Percentiles rank a stretch among this genome's conserved stretches.
Conservation (phyloP, 2,888 invertebrate genomes). For the Drosophila helvetica region DNA sequence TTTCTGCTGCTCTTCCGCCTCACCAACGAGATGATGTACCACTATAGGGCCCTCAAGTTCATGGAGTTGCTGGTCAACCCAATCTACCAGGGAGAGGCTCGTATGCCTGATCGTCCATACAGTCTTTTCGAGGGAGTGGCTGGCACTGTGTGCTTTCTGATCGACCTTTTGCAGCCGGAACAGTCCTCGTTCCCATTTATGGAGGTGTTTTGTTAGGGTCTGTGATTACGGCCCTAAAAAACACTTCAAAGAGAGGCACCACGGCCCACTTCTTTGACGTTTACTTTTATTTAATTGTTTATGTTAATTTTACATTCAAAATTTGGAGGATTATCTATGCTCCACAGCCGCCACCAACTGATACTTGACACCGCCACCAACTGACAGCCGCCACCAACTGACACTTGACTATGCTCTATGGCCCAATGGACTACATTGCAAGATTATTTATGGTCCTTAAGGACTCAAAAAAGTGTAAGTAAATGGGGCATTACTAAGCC, state of each 20-base stretch:
- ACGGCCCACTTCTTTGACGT: too few relatives aligned
- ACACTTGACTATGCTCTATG: too few relatives aligned
- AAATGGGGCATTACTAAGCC: too few relatives aligned
- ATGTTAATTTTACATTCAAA: not conserved
- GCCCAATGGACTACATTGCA: too few relatives aligned
- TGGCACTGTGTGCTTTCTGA: slow-evolving; percentile 92
- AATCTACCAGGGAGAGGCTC: slow-evolving; percentile 87
- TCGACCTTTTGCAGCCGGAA: slow-evolving; percentile 90
- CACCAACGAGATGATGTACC: slow-evolving; percentile 88
- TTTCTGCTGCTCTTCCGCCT: slow-evolving; percentile 91
- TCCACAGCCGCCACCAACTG: too few relatives aligned
- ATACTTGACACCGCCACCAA: too few relatives aligned
- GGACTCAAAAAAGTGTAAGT: too few relatives aligned
- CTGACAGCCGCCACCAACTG: too few relatives aligned
- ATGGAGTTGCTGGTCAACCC: slow-evolving; percentile 89
- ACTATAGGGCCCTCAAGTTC: slow-evolving; percentile 90
- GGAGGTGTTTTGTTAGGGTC: slow-evolving; percentile 85
- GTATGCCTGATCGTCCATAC: slow-evolving; percentile 91
- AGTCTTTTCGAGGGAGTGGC: slow-evolving; percentile 93
- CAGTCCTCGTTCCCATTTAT: slow-evolving; percentile 93
- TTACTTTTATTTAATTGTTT: not conserved
- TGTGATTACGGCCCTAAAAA: too few relatives aligned
- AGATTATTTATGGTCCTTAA: too few relatives aligned
- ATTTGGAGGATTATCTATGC: not conserved
- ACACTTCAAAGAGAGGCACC: too few relatives aligned